phyloP scores from a whole-genome alignment of 1,140 invertebrate genomes.

The Heliothis virescens region DNA sequence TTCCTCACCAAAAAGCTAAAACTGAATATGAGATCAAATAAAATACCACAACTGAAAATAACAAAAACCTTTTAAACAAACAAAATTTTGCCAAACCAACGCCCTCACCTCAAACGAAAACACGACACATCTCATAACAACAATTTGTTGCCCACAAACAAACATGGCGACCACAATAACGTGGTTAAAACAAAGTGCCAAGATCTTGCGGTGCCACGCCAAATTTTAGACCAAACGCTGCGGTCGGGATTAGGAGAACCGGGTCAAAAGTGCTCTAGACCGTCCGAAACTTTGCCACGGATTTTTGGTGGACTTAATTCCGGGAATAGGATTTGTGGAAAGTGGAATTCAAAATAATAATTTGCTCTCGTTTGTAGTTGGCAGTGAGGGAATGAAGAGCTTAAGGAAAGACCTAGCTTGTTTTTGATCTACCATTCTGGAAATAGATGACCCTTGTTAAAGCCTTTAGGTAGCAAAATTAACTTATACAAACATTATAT shows the following conservation, averaged over 20 bases:
- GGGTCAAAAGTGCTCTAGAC: conserved; percentile 22
- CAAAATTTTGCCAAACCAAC: neutral
- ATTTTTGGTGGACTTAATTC: conserved; percentile 35
- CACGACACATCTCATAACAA: conserved; percentile 35
- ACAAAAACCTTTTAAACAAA: neutral
- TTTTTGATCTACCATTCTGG: neutral
- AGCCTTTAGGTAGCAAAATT: too few species aligned
- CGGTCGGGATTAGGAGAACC: conserved; percentile 20
- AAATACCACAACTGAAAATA: neutral
- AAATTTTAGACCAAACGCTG: conserved; percentile 25
- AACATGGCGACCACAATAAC: conserved; percentile 17
- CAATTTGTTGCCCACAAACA: conserved; percentile 27
- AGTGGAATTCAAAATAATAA: conserved; percentile 28
- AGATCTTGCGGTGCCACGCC: conserved; percentile 23
- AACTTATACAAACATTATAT: too few species aligned
- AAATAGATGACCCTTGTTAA: neutral
- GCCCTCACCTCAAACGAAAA: neutral
- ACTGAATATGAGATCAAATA: neutral
- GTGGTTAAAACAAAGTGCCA: conserved; percentile 36
- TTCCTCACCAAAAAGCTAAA: too few species aligned
- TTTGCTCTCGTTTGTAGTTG: conserved; percentile 11
- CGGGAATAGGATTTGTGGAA: conserved; percentile 24
- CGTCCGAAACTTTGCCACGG: conserved; percentile 13
- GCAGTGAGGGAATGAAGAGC: neutral
- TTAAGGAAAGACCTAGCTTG: neutral